phyloP scores from a whole-genome alignment of 2,888 invertebrate genomes.

The Xestobium rufovillosum region DNA sequence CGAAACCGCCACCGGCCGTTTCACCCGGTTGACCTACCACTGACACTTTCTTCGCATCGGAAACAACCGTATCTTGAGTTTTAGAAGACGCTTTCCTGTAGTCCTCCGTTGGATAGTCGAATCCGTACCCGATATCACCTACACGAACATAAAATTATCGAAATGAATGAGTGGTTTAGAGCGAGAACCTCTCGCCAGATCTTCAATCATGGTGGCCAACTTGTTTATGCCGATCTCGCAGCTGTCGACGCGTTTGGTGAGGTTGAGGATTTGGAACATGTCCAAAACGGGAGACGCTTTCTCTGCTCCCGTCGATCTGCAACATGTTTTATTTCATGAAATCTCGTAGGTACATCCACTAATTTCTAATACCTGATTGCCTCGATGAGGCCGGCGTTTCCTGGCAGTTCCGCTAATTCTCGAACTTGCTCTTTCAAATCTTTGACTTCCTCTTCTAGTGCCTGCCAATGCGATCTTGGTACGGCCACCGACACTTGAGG shows the following conservation, averaged over 20 bases:
- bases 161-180: too few relatives aligned
- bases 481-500: conserved; percentile 33
- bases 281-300: conserved; percentile 46
- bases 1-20: too few relatives aligned
- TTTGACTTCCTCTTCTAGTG: conserved; percentile 39
- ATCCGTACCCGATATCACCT: too few relatives aligned
- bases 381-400: conserved; percentile 41
- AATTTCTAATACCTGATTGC: conserved; percentile 31
- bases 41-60: too few relatives aligned
- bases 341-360: conserved; percentile 7
- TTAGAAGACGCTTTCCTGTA: too few relatives aligned
- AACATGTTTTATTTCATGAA: background rate
- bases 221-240: conserved; percentile 55
- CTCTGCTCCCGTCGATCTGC: background rate
- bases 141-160: too few relatives aligned
- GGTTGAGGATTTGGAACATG: conserved; percentile 57
- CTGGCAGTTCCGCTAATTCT: conserved; percentile 40
- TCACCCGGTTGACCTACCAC: too few relatives aligned
- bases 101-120: too few relatives aligned
- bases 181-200: conserved; percentile 43
- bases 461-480: conserved; percentile 32
- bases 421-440: conserved; percentile 38
- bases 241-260: conserved; percentile 57
- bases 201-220: conserved; percentile 53
- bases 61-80: too few relatives aligned